Conservation (phyloP, 92 coral and sea anemone genomes). For the Palythoa grandis region DNA sequence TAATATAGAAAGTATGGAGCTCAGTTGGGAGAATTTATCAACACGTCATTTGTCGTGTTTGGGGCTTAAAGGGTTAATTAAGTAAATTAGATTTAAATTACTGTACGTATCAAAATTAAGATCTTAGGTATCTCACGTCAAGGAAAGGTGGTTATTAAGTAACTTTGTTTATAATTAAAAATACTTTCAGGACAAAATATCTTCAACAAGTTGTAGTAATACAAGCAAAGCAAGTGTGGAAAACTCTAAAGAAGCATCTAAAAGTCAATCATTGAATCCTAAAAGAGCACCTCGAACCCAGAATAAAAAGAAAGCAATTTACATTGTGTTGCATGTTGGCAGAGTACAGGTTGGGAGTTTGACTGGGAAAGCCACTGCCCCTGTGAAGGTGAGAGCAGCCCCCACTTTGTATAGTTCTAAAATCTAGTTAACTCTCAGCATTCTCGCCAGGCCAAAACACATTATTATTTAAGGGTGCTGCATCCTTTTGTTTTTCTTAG, state of each 20-base stretch:
- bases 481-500: no score
- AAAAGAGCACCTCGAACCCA: constrained; percentile 24
- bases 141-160: neutral
- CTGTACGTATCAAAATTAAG: no score
- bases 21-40: no score
- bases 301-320: constrained; percentile 73
- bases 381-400: constrained; percentile 64
- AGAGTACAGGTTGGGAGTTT: constrained; percentile 66
- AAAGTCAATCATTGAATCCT: constrained; percentile 3
- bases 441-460: no score
- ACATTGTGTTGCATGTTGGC: constrained; percentile 74
- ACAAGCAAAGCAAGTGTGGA: constrained; percentile 9
- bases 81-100: no score
- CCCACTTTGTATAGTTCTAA: neutral
- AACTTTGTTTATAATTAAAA: neutral
- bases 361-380: constrained; percentile 82
- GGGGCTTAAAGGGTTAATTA: no score
- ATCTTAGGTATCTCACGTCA: no score
- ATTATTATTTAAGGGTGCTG: no score
- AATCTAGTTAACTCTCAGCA: neutral
- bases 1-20: no score
- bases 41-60: no score
- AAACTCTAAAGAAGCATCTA: neutral
- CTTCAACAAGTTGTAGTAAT: neutral
- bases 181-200: neutral